Conservation (phyloP, 1,140 invertebrate species). For the Antheraea mylitta region DNA sequence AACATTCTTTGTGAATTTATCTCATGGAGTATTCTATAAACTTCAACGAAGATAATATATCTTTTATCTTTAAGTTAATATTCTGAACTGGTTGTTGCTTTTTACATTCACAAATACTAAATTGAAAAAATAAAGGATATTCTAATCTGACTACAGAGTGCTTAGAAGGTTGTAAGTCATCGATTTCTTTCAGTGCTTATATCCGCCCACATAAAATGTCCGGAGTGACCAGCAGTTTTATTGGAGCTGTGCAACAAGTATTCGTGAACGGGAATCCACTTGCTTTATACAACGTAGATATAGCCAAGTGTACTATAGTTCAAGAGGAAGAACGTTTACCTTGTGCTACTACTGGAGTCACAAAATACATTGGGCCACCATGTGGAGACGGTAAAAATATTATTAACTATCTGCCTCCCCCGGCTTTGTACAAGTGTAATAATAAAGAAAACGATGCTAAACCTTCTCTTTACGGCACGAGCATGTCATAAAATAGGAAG, state of each 20-base stretch:
- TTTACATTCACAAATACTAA: not conserved
- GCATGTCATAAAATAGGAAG: too few species aligned
- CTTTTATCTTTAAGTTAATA: not conserved
- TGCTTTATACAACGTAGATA: slow-evolving; percentile 58
- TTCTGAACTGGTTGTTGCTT: not conserved
- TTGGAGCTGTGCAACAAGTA: slow-evolving; percentile 91
- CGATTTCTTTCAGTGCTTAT: slow-evolving; percentile 77
- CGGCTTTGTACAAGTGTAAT: too few species aligned
- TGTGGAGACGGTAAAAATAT: slow-evolving; percentile 62
- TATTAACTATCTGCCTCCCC: not conserved
- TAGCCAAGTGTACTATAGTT: slow-evolving; percentile 62
- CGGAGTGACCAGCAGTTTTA: slow-evolving; percentile 86
- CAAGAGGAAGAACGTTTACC: slow-evolving; percentile 70
- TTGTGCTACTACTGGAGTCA: slow-evolving; percentile 70
- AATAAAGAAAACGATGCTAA: too few species aligned
- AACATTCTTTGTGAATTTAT: too few species aligned
- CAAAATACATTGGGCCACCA: slow-evolving; percentile 69
- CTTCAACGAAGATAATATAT: too few species aligned
- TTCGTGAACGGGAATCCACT: slow-evolving; percentile 87
- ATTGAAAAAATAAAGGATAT: not conserved
- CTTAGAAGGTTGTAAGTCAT: not conserved
- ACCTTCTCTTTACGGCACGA: too few species aligned
- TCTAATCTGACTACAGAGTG: not conserved
- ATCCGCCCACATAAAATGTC: slow-evolving; percentile 86
- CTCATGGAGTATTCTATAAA: too few species aligned